These are phyloP conservation scores for Galeopterus variegatus DNA, from an alignment of 2,113 vertebrate genomes.

Conservation along the genomic window DNA sequence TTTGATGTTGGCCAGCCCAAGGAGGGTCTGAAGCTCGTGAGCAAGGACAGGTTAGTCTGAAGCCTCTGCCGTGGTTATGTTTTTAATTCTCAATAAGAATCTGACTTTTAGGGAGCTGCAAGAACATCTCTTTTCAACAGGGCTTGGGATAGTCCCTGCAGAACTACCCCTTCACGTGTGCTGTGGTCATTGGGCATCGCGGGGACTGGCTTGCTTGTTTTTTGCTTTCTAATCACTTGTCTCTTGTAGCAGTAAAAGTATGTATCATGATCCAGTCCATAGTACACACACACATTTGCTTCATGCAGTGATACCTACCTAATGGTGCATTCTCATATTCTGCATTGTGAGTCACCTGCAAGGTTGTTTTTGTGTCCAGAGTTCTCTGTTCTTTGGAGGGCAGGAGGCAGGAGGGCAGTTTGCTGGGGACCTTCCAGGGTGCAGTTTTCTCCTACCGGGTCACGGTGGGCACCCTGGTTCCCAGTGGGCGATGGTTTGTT, in stretches of 20 bases:
- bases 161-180: accelerated
- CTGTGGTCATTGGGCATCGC: accelerated
- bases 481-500: accelerated
- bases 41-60: conserved; percentile 91
- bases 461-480: accelerated
- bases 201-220: neutral
- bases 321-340: neutral
- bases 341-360: accelerated
- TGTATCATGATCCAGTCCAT: accelerated
- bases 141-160: neutral
- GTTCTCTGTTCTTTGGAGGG: neutral
- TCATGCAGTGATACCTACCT: accelerated
- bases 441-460: neutral
- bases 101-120: neutral
- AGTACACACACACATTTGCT: accelerated
- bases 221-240: accelerated
- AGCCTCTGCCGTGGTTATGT: accelerated
- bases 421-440: neutral
- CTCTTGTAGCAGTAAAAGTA: accelerated
- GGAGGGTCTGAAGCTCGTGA: conserved; percentile 87
- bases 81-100: neutral
- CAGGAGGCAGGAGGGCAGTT: neutral
- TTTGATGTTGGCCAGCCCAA: conserved; percentile 92
- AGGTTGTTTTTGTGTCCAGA: neutral
- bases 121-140: neutral